Evolutionary conservation across 2,113 vertebrate genomes (phyloP).

Genomic region (Carlito syrichta): DNA sequence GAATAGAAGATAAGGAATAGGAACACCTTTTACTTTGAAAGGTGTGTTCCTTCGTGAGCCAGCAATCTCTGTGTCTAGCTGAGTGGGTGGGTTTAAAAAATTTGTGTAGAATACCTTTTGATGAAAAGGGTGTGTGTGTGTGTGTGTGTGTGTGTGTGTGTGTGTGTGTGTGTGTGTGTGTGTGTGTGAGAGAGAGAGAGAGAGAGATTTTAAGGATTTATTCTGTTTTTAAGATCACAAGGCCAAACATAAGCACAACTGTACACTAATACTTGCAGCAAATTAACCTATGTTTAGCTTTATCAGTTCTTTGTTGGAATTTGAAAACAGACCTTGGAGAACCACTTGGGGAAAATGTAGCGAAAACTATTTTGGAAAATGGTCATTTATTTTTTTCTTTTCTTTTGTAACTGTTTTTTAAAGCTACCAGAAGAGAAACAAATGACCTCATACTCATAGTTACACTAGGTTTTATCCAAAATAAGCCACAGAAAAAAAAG

Average conservation of each 20-base stretch:
- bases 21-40: not conserved
- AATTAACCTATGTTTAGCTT: slow-evolving; percentile 16
- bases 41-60: slow-evolving; percentile 5
- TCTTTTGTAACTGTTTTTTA: not conserved
- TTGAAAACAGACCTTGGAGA: not conserved
- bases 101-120: not conserved
- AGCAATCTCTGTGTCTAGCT: not conserved
- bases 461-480: not conserved
- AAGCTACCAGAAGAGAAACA: not conserved
- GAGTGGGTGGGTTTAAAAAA: slow-evolving; percentile 5
- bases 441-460: not conserved
- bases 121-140: not conserved
- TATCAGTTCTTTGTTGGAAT: not conserved
- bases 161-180: not conserved
- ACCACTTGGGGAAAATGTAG: not conserved
- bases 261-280: not conserved
- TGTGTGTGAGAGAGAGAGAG: not conserved
- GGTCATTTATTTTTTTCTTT: not conserved
- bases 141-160: not conserved
- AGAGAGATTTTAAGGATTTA: not conserved
- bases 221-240: slow-evolving; percentile 18
- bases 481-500: not conserved
- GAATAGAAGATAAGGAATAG: slow-evolving; percentile 6
- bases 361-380: not conserved
- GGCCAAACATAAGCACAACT: not conserved